phyloP scores from a whole-genome alignment of 2,113 vertebrate genomes.

The Orthonyx spaldingii region DNA sequence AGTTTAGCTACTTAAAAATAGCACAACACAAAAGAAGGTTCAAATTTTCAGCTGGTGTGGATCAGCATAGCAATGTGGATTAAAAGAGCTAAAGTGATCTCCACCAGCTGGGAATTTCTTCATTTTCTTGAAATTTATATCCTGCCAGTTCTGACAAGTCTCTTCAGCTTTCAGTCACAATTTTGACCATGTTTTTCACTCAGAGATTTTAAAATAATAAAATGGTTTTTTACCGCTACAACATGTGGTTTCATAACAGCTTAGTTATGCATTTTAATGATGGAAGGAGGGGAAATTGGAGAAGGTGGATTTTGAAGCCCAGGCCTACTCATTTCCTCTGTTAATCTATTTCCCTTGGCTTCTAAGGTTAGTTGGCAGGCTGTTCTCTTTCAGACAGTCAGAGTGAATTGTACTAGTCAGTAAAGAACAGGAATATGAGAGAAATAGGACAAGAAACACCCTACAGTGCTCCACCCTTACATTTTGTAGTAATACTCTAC shows the following conservation, averaged over 20 bases:
- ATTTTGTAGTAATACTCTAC: neutral
- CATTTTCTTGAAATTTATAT: conserved; percentile 4
- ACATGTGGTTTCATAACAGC: neutral
- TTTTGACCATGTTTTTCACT: neutral
- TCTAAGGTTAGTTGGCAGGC: neutral
- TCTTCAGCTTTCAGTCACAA: neutral
- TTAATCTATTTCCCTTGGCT: neutral
- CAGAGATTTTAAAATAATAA: neutral
- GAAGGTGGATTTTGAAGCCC: conserved; percentile 15
- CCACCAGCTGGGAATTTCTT: conserved; percentile 31
- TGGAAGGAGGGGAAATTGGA: neutral
- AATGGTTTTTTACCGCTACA: neutral
- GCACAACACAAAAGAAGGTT: neutral
- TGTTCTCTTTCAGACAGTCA: neutral
- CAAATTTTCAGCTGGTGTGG: conserved; percentile 24
- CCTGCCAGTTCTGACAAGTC: neutral
- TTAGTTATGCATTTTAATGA: neutral
- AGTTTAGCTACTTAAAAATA: conserved; percentile 41
- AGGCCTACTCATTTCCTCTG: neutral
- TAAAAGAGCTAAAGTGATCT: neutral
- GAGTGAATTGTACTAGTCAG: neutral
- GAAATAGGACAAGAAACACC: neutral
- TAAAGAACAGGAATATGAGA: neutral
- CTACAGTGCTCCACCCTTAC: neutral
- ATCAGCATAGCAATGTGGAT: neutral